Evolutionary conservation across 2,797 vertebrate genomes (phyloP).

Genomic region (Malacoctenus gilli): DNA sequence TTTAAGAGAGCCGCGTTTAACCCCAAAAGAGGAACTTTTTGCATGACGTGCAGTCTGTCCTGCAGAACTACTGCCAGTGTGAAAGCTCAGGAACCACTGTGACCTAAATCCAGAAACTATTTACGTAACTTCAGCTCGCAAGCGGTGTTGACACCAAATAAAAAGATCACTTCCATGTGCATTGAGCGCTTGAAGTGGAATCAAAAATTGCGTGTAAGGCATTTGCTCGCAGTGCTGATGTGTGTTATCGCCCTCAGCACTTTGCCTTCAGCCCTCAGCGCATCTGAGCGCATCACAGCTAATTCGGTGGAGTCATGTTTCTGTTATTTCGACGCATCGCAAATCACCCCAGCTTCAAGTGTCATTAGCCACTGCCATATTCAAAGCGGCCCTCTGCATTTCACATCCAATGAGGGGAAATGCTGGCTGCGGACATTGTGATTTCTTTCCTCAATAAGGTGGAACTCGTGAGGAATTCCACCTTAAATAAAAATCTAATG

Average conservation of each 20-base stretch:
- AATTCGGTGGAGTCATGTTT: neutral
- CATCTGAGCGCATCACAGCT: neutral
- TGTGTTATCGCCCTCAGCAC: neutral
- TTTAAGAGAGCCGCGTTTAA: neutral
- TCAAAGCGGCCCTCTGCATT: neutral
- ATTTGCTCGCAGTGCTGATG: neutral
- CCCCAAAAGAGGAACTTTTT: neutral
- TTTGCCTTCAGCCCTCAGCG: neutral
- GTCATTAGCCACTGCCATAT: neutral
- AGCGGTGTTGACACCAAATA: neutral
- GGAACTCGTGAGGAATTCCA: neutral
- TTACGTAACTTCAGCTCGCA: neutral
- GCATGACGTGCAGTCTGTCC: neutral
- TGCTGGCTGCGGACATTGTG: neutral
- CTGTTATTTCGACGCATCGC: neutral
- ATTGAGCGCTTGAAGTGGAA: neutral
- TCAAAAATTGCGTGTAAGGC: neutral
- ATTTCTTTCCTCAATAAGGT: neutral
- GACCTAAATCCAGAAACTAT: neutral
- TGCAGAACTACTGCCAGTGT: no score
- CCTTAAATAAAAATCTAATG: conserved; percentile 1
- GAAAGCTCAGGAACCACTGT: neutral
- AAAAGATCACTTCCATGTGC: neutral
- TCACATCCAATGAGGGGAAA: neutral
- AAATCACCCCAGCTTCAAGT: neutral